These are phyloP conservation scores for Orcinus orca DNA, from an alignment of 2,113 vertebrate species.

Conservation along the genomic window DNA sequence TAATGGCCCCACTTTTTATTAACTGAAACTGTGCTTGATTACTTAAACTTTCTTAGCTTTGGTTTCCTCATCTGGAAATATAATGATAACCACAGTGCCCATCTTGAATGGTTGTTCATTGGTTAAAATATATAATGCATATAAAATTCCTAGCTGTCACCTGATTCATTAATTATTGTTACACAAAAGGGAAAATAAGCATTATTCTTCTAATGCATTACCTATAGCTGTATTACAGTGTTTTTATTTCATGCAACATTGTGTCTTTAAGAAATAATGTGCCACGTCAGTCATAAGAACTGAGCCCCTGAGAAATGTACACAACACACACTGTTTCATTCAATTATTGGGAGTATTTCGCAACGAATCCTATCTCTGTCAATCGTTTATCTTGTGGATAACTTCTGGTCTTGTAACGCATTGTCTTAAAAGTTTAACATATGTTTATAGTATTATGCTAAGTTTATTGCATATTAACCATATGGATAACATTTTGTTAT, in stretches of 20 bases:
- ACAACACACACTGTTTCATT: not conserved
- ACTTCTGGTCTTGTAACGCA: not conserved
- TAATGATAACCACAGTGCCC: not conserved
- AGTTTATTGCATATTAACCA: constrained; percentile 2
- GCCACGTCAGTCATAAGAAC: not conserved
- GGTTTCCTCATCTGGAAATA: not conserved
- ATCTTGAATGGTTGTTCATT: not conserved
- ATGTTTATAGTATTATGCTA: constrained; percentile 14
- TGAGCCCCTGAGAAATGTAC: not conserved
- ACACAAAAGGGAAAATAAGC: not conserved
- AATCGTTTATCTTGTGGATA: not conserved
- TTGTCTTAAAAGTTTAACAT: constrained; percentile 1
- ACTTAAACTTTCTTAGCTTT: not conserved
- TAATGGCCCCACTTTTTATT: not conserved
- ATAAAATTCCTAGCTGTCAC: not conserved
- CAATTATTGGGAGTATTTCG: not conserved
- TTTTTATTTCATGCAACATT: not conserved
- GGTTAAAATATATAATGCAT: not conserved
- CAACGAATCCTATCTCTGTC: not conserved
- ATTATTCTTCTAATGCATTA: not conserved
- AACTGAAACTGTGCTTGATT: not conserved
- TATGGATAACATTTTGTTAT: not conserved
- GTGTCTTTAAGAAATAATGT: not conserved
- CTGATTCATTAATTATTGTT: not conserved
- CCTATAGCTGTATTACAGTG: not conserved